These are phyloP conservation scores for Cotesia vestalis DNA, from an alignment of 1,140 invertebrate species.

Conservation along the genomic window DNA sequence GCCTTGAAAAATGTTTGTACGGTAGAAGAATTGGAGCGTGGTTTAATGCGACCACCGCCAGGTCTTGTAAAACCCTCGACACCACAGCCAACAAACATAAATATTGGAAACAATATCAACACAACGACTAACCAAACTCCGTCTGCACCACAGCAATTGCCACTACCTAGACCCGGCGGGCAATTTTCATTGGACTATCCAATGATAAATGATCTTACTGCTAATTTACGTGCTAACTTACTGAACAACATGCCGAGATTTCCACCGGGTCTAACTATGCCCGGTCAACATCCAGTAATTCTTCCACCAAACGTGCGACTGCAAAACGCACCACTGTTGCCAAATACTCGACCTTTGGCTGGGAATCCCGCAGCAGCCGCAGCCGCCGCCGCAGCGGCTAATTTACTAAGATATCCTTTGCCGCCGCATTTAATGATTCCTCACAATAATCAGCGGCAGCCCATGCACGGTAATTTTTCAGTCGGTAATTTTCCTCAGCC, in stretches of 20 bases:
- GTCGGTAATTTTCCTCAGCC: slow-evolving; percentile 27
- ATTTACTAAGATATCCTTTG: slow-evolving; percentile 59
- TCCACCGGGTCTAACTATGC: slow-evolving; percentile 53
- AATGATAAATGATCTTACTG: slow-evolving; percentile 46
- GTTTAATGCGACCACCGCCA: slow-evolving; percentile 60
- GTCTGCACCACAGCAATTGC: too few relatives aligned
- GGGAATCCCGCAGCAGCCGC: slow-evolving; percentile 67
- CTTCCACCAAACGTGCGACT: slow-evolving; percentile 55
- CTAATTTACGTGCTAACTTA: slow-evolving; percentile 33
- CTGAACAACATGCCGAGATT: slow-evolving; percentile 59
- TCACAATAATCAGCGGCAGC: slow-evolving; percentile 53
- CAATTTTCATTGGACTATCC: slow-evolving; percentile 52
- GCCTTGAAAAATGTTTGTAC: slow-evolving; percentile 65
- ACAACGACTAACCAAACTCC: slow-evolving; percentile 39
- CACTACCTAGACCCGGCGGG: slow-evolving; percentile 29
- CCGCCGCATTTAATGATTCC: slow-evolving; percentile 57
- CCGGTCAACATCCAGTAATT: slow-evolving; percentile 50
- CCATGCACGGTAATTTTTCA: slow-evolving; percentile 53
- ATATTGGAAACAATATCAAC: slow-evolving; percentile 56
- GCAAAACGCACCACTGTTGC: slow-evolving; percentile 58
- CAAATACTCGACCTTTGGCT: slow-evolving; percentile 55
- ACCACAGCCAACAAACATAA: slow-evolving; percentile 38
- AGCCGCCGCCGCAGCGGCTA: slow-evolving; percentile 64
- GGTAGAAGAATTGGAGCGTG: slow-evolving; percentile 69
- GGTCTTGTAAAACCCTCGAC: slow-evolving; percentile 49